Evolutionary conservation across 2,113 vertebrate genomes (phyloP), one percentile per base, ranked within the genome.

Genomic region (Sinocyclocheilus maitianheensis): DNA sequence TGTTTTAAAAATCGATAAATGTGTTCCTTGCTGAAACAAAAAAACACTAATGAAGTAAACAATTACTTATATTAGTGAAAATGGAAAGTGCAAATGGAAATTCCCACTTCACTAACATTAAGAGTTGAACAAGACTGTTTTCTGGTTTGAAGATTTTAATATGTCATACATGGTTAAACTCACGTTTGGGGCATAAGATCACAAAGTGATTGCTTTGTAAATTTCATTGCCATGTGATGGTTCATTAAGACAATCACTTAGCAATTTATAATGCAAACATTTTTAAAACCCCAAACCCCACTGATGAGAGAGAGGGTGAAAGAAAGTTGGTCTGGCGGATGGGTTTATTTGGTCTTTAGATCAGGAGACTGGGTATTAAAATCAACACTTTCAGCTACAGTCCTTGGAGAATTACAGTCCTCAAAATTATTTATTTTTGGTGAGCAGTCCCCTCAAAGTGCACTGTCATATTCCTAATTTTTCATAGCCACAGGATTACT

Each of bases 1-100:
- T 55, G 88, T 91, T 93, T 92, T 4, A 89, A 89, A 80, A 87
- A 90, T 88, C 74, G 83, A 83, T 89, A 69, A 89, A 77, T 89
- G 60, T 71, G 81, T 89, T 89, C 85, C 83, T 71, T 86, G 89
- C 77, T 88, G 83, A 37, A 11, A 37, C 3, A 37, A 4, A 88
- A 88, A 67, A 82, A 18, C 86, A 20, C 91, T 90, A 91, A 91
- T 90, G 92, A 84, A 90, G 87, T 88, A 65, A 87, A 46, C 84
- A 89, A 71, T 83, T 71, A 83, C 46, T 83, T 86, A 86, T 87
- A 77, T 90, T 91, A 88, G 92, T 93, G 84, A 77, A 90, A 93
- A 75, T 72, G 78, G 18, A 18, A 76, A 69, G 67, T 60, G 26
- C 43, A 37, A 79, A 80, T 71, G 53, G 14, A 80, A 80, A 80